Evolutionary conservation across 2,113 vertebrate species (phyloP), one percentile per base, ranked within the genome.

Genomic region (Holacanthus passer): DNA sequence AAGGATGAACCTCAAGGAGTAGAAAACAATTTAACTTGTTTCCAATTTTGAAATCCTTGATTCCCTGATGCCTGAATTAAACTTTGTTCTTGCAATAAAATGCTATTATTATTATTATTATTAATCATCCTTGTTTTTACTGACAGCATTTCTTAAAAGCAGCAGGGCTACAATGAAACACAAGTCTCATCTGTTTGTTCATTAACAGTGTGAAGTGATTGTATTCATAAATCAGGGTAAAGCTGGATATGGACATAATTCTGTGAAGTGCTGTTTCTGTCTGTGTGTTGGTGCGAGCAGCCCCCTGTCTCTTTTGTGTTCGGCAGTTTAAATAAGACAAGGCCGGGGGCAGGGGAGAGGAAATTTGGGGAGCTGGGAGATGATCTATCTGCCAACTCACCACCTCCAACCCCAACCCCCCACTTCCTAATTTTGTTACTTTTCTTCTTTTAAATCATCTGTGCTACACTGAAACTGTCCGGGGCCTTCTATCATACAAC

Each of bases 401-500:
- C 47, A 48, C 13, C 24, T 22, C 13, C 32, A 11, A 16, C 31
- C n/a, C 17, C 52, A 3, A 47, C 29, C 24, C 5, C 41, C 22
- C 29, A 37, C 58, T 31, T 50, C 4, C 39, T 41, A 22, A 39
- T 47, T 27, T 7, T 41, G 41, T 58, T n/a, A 19, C 35, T 81
- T 58, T 64, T 39, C 41, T 60, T 72, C 43, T 79, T 70, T 68
- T 16, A 35, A n/a, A 55, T 68, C 35, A 68, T 52, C 31, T 35
- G 7, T 56, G 56, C 56, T 56, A 3, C 52, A 31, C 45, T n/a
- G 45, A 79, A 50, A 39, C n/a, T 59, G 32, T 58, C 9, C 22
- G 35, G 53, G n/a, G 11, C 41, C 47, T 65, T 31, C 64, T 58
- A 64, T 62, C 50, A 52, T n/a, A 41, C 45, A 79, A 22, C 67